Conservation (phyloP, 2,888 invertebrate genomes). For the Autographa gamma region DNA sequence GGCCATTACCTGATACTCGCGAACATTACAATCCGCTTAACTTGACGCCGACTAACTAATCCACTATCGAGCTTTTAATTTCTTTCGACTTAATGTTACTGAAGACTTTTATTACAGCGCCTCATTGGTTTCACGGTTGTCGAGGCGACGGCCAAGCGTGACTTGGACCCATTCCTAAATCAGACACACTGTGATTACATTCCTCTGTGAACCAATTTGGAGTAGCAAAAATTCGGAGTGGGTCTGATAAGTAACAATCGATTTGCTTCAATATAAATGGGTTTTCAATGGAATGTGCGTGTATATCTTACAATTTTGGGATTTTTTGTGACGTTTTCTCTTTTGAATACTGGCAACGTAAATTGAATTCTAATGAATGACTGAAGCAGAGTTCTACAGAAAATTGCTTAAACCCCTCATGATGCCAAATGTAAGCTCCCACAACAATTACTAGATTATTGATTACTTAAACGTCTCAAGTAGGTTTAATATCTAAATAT, state of each 20-base stretch:
- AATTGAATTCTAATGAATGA: background rate
- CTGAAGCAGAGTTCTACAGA: background rate
- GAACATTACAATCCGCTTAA: constrained; percentile 13
- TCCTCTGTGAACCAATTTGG: background rate
- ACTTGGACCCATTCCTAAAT: background rate
- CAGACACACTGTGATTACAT: background rate
- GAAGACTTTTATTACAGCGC: background rate
- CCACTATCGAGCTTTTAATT: background rate
- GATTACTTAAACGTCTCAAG: background rate
- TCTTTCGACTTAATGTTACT: background rate
- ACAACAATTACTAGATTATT: background rate
- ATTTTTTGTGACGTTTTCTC: background rate
- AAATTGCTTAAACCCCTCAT: background rate
- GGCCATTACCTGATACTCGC: constrained; percentile 21
- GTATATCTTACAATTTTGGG: background rate
- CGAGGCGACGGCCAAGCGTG: background rate
- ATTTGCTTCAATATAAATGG: background rate
- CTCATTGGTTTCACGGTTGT: background rate
- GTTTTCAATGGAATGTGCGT: background rate
- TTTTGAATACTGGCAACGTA: background rate
- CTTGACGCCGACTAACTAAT: background rate
- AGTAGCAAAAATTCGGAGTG: background rate
- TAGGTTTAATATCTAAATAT: background rate
- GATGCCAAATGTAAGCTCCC: background rate
- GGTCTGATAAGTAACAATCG: background rate